Percentiles rank a stretch among this genome's conserved stretches.
These are phyloP conservation scores for Etheostoma cragini DNA, from an alignment of 2,113 vertebrate genomes.

Conservation along the genomic window DNA sequence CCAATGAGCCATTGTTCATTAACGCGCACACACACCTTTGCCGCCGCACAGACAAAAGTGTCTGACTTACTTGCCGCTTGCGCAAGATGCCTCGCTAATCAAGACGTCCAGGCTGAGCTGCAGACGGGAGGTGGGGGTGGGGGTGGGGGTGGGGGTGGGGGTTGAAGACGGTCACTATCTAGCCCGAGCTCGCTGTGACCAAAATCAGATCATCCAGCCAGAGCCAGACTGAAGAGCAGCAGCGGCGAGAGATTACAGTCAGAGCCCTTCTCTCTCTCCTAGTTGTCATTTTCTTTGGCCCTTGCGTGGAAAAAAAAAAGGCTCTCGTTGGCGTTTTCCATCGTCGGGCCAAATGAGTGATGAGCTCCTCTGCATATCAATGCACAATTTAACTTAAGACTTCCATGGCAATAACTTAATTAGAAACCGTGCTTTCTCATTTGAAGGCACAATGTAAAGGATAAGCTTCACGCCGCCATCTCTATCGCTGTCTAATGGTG, in stretches of 20 bases:
- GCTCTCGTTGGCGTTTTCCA: slow-evolving; percentile 40
- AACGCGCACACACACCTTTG: slow-evolving; percentile 62
- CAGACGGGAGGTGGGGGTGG: slow-evolving; percentile 16
- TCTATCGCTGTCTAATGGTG: slow-evolving; percentile 60
- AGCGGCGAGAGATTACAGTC: slow-evolving; percentile 59
- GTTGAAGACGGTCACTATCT: slow-evolving; percentile 50
- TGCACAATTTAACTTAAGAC: slow-evolving; percentile 78
- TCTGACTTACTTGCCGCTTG: slow-evolving; percentile 35
- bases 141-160: neutral
- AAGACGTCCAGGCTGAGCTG: slow-evolving; percentile 61
- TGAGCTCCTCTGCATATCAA: slow-evolving; percentile 72
- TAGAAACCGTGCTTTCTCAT: slow-evolving; percentile 73
- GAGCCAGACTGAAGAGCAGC: slow-evolving; percentile 47
- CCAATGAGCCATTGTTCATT: slow-evolving; percentile 64
- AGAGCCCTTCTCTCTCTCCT: slow-evolving; percentile 49
- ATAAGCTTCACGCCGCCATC: slow-evolving; percentile 64
- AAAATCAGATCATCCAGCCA: slow-evolving; percentile 71
- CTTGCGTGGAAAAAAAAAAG: slow-evolving; percentile 26
- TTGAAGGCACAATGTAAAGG: slow-evolving; percentile 75
- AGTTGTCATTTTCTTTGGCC: slow-evolving; percentile 56
- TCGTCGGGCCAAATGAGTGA: slow-evolving; percentile 57
- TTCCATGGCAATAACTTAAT: slow-evolving; percentile 78
- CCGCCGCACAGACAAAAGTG: slow-evolving; percentile 42
- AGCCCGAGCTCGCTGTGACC: slow-evolving; percentile 47
- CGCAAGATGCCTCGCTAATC: slow-evolving; percentile 62